Evolutionary conservation across 2,113 vertebrate genomes (phyloP), one percentile per base, ranked within the genome.

Genomic region (Upupa epops): DNA sequence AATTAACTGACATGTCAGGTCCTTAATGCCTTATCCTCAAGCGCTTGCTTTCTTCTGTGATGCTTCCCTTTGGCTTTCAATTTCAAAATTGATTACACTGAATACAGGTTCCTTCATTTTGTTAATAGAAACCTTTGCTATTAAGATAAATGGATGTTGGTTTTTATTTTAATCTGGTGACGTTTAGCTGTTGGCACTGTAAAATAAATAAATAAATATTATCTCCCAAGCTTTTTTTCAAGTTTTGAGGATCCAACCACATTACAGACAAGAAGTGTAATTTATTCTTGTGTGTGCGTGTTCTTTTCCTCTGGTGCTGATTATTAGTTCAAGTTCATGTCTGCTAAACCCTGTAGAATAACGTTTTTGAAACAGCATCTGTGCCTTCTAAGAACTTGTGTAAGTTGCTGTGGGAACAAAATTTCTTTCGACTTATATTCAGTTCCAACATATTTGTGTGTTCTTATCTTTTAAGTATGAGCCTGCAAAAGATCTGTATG

Each of bases 1-100:
- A 91, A 91, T 95, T 93, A 95, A 88, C 82, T 66, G 72, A 83
- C n/a, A 13, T 88, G 88, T 75, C 90, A 95, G 45, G n/a, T 85
- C 49, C 60, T 89, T 91, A 92, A 91, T 78, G 24, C 17, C 28
- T 84, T 89, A 48, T 91, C 69, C 55, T 92, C 52, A 71, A 80
- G 82, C 26, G 42, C 37, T 52, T 92, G 86, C 34, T 88, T 68
- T 59, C 32, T 40, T 60, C 64, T 89, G 26, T 25, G 48, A 55
- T 42, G 48, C 14, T 92, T 80, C 56, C 24, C 45, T 74, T 91
- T n/a, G 80, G 28, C 49, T 83, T 78, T 40, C 40, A 77, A 0
- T 86, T 88, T 82, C 49, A 81, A 59, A 94, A 94, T 5, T 58
- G 37, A 66, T 85, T 78, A 36, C 54, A 21, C 5, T 25, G 31